Evolutionary conservation across 2,888 invertebrate genomes (phyloP), one percentile per base, ranked within the genome.

Genomic region (Lycaena phlaeas): DNA sequence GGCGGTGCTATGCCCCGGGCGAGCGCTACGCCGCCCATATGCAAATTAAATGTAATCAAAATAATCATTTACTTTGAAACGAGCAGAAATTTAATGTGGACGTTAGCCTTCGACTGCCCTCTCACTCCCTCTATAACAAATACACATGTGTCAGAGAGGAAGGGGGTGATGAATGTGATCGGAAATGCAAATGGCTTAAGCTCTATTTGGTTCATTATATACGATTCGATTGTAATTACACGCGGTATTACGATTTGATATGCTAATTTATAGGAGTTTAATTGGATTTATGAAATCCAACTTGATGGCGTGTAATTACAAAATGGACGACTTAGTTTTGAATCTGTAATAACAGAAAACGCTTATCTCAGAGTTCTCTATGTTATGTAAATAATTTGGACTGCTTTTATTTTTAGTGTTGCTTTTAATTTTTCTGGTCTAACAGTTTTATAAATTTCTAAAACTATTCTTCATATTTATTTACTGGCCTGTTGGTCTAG

Each of bases 31-130:
- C 65, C 66, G 68, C 64, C 68, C 67, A 67, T 82, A 84, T 84
- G 82, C 84, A 84, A 84, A 84, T 84, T 82, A 81, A 82, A 77
- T 67, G 75, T 76, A 84, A 84, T 84, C 84, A 84, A 84, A 84
- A 82, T 81, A 84, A 82, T 79, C 72, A 82, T 82, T 81, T 74
- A 56, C 63, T 68, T 56, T 61, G 66, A 59, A 49, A 58, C 62
- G 55, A 61, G 62, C 61, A 60, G 63, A 59, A 65, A 65, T 56
- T 56, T 59, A 53, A 58, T 61, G 38, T 41, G 31, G 42, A 14
- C 50, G 49, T 52, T 49, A 46, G 40, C 43, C 44, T 36, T 39
- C 46, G 51, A 51, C 59, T 57, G 71, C 75, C 72, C 72, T 44
- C 61, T 73, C 77, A 57, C 47, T 46, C 54, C 52, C 41, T 46